These are phyloP conservation scores for Montipora efflorescens DNA, from an alignment of 64 coral and sea anemone species.

Conservation along the genomic window DNA sequence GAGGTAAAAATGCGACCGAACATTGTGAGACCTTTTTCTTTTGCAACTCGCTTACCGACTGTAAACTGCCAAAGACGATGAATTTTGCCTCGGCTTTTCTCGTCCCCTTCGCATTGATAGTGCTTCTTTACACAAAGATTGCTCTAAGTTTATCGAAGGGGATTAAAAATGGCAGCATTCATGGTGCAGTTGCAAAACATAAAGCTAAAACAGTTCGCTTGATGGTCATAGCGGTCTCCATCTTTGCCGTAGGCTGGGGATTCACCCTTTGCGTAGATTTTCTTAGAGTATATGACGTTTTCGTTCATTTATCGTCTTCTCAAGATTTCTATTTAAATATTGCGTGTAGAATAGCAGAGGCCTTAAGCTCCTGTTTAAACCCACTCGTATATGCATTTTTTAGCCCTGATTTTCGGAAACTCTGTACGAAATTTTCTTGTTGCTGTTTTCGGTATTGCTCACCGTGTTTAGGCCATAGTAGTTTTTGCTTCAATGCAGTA, in stretches of 20 bases:
- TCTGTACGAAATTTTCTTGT: too few relatives aligned
- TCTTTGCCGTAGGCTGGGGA: background rate
- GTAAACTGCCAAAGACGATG: conserved; percentile 8
- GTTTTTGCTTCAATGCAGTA: too few relatives aligned
- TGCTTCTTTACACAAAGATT: conserved; percentile 5
- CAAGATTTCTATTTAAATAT: too few relatives aligned
- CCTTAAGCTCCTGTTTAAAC: too few relatives aligned
- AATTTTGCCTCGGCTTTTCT: background rate
- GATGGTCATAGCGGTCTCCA: conserved; percentile 1
- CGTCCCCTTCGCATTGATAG: conserved; percentile 2
- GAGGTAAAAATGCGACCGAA: background rate
- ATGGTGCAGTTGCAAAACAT: conserved; percentile 9
- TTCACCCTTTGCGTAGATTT: background rate
- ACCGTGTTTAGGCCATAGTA: too few relatives aligned
- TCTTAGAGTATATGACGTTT: background rate
- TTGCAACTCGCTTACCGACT: background rate
- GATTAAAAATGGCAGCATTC: conserved; percentile 7
- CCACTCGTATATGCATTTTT: too few relatives aligned
- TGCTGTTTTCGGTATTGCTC: too few relatives aligned
- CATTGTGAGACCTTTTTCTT: background rate
- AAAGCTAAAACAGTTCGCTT: conserved; percentile 35
- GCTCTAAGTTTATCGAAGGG: conserved; percentile 12
- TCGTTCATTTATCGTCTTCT: too few relatives aligned
- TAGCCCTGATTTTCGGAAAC: too few relatives aligned
- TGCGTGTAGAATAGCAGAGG: too few relatives aligned